These are phyloP conservation scores for Coptotermes formosanus DNA, from an alignment of 1,140 invertebrate species.

Conservation along the genomic window DNA sequence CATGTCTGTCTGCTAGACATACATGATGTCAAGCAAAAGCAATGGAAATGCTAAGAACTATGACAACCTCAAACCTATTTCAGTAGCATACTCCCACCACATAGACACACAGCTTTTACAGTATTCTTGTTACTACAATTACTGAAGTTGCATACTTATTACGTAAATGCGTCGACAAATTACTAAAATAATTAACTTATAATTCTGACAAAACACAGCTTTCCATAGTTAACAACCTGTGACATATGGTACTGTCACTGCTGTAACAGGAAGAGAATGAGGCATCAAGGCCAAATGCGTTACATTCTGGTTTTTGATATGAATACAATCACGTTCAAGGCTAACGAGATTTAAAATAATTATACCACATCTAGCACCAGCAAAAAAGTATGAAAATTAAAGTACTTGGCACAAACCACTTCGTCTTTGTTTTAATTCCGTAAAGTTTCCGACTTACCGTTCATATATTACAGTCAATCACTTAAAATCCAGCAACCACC, in stretches of 20 bases:
- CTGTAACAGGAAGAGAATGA: conserved; percentile 1
- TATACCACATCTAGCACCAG: background rate
- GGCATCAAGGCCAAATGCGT: background rate
- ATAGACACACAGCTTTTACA: too few species aligned
- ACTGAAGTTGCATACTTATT: too few species aligned
- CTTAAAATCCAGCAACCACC: background rate
- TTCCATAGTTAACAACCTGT: background rate
- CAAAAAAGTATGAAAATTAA: background rate
- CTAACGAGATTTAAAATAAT: background rate
- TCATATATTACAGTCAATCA: background rate
- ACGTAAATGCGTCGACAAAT: too few species aligned
- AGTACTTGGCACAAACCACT: background rate
- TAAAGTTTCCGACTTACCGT: background rate
- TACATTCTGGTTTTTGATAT: conserved; percentile 4
- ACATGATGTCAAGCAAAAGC: too few species aligned
- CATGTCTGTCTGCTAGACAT: too few species aligned
- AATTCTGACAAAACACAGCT: too few species aligned
- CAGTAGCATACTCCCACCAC: too few species aligned
- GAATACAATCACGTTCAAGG: conserved; percentile 5
- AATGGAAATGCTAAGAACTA: too few species aligned
- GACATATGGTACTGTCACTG: background rate
- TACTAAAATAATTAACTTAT: too few species aligned
- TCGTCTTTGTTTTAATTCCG: background rate
- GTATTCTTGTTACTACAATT: too few species aligned
- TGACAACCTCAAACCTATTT: too few species aligned